These are phyloP conservation scores for Micromussa lordhowensis DNA, from an alignment of 92 coral and sea anemone genomes.

Conservation along the genomic window DNA sequence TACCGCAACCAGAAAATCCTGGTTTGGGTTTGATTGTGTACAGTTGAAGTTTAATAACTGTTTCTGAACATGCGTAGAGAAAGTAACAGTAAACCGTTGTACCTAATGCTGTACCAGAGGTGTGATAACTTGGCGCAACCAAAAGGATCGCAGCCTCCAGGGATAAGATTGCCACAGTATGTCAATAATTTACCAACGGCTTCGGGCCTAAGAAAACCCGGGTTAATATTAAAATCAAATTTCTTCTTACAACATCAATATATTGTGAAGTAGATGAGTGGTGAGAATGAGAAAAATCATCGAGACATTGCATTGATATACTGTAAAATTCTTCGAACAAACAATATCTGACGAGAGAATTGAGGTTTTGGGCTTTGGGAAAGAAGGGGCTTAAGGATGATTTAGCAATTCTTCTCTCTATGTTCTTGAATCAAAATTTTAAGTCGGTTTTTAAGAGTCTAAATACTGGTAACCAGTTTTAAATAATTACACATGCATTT, in stretches of 20 bases:
- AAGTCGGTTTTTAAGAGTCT: not conserved
- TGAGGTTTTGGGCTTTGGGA: not conserved
- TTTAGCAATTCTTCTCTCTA: not conserved
- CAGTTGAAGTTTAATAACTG: too few relatives aligned
- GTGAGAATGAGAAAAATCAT: not conserved
- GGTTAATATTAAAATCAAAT: not conserved
- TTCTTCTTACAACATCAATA: not conserved
- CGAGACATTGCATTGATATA: not conserved
- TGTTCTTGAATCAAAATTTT: not conserved
- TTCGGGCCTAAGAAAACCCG: not conserved
- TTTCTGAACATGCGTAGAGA: too few relatives aligned
- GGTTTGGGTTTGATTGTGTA: too few relatives aligned
- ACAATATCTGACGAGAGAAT: not conserved
- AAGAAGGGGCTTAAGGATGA: not conserved
- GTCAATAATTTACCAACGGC: not conserved
- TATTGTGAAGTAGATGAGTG: not conserved
- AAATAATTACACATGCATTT: not conserved
- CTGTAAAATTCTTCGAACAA: not conserved
- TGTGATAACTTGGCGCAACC: not conserved
- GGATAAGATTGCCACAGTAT: not conserved
- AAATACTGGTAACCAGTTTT: not conserved
- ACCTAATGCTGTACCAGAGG: too few relatives aligned
- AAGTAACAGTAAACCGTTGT: too few relatives aligned
- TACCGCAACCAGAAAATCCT: too few relatives aligned
- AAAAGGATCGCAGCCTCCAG: not conserved